Percentiles rank a stretch among this genome's conserved stretches.
These are phyloP conservation scores for Thinocorus orbignyianus DNA, from an alignment of 2,113 vertebrate genomes.

Conservation along the genomic window DNA sequence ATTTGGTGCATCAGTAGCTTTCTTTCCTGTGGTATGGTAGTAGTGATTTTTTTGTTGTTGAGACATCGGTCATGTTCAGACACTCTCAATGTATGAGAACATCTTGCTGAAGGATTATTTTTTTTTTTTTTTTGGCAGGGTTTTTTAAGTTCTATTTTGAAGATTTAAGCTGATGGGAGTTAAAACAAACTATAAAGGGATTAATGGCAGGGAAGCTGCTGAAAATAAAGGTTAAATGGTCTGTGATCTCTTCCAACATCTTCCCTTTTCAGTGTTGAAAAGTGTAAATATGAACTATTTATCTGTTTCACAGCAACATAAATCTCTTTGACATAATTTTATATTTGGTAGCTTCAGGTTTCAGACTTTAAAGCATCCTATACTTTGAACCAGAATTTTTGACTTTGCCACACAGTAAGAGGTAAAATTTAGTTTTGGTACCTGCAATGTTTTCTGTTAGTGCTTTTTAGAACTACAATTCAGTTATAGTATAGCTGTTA, in stretches of 20 bases:
- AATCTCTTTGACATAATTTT: neutral
- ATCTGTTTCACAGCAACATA: neutral
- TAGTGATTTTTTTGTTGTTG: neutral
- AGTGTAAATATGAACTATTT: neutral
- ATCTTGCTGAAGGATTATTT: neutral
- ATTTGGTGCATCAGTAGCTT: neutral
- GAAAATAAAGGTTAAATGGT: neutral
- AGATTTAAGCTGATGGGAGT: neutral
- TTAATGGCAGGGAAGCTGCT: neutral
- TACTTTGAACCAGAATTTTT: neutral
- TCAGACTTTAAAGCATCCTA: neutral
- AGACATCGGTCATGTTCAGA: neutral
- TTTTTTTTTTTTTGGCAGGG: accelerated
- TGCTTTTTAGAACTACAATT: neutral
- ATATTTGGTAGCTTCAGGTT: neutral
- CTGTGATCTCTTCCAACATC: neutral
- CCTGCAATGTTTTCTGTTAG: neutral
- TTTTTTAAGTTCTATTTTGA: neutral
- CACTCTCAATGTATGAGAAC: neutral
- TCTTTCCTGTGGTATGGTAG: neutral
- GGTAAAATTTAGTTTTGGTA: neutral
- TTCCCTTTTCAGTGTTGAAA: neutral
- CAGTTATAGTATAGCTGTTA: neutral
- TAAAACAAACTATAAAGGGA: neutral
- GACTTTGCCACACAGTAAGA: neutral